Base-by-base conservation (phyloP, 2,113 vertebrate genomes). In the Micronisus gabar region DNA sequence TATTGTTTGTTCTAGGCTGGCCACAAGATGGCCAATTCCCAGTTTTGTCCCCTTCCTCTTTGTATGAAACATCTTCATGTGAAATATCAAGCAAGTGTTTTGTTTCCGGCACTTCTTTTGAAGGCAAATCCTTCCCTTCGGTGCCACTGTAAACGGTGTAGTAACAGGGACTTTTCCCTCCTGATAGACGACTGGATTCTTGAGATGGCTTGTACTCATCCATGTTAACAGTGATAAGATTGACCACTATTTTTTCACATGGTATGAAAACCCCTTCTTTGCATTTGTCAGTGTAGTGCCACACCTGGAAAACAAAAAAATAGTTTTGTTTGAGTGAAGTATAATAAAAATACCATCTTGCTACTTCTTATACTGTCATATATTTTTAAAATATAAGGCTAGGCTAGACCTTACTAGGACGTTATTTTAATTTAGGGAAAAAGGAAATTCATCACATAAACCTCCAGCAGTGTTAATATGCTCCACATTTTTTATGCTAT, bases 281-380 rank as follows among this genome's bases (percentile, higher is more conserved):
- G 93, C 80, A 93, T 88, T 95, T 96, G 86, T 97, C 96, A 95
- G 94, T 96, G 86, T 97, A 97, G 72, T 97, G 97, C 97, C 98
- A 97, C 66, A 98, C 78, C 98, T 98, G 80, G 34, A 82, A 92
- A 96, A 58, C 27, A 97, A 96, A 91, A 73, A 73, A 94, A 94
- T 61, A 97, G 58, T 94, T 96, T 95, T 4, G 67, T 89, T 88
- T 92, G 30, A 18, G 23, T 73, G 29, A 96, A 76, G 41, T 10
- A 36, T 27, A 86, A 61, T 14, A 81, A 79, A 92, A 89, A 84
- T 15, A 66, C 10, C 17, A 41, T 50, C 47, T 73, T 75, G 10
- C 32, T 87, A 20, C 14, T 88, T 72, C 40, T 80, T 58, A 68
- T 7, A 36, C 14, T 10, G 11, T 63, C 19, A 30, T 2, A 18